Conservation (phyloP, 2,113 vertebrate genomes). For the Neolamprologus caudopunctatus region DNA sequence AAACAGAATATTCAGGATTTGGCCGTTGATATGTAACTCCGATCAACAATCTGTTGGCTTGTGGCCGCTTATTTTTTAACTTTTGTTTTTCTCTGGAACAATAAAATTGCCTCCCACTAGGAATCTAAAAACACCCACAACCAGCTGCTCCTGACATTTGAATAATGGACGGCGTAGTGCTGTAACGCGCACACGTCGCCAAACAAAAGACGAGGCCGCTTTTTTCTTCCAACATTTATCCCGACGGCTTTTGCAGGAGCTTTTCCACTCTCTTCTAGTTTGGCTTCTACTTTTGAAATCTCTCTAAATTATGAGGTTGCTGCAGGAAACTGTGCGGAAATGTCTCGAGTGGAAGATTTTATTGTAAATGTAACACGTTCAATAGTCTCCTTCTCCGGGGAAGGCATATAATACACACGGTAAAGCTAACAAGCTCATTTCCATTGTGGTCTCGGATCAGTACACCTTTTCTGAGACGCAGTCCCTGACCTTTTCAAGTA, state of each 20-base stretch:
- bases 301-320: not conserved
- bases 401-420: not conserved
- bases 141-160: not conserved
- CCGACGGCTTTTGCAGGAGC: not conserved
- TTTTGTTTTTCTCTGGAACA: not conserved
- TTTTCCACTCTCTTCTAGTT: not conserved
- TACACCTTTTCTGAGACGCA: not conserved
- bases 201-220: not conserved
- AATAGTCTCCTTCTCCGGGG: not conserved
- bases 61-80: not conserved
- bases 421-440: slow-evolving; percentile 21
- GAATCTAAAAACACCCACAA: not conserved
- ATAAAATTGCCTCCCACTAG: not conserved
- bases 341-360: not conserved
- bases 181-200: not conserved
- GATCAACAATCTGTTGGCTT: not conserved
- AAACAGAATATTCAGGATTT: not conserved
- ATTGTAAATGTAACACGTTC: not conserved
- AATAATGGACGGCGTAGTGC: not conserved
- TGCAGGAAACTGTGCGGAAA: not conserved
- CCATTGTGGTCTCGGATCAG: slow-evolving; percentile 1
- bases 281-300: not conserved
- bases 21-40: not conserved
- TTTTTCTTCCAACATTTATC: not conserved
- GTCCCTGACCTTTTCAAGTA: slow-evolving; percentile 28